Evolutionary conservation across 2,888 invertebrate species (phyloP).

Genomic region (Elmis aenea): DNA sequence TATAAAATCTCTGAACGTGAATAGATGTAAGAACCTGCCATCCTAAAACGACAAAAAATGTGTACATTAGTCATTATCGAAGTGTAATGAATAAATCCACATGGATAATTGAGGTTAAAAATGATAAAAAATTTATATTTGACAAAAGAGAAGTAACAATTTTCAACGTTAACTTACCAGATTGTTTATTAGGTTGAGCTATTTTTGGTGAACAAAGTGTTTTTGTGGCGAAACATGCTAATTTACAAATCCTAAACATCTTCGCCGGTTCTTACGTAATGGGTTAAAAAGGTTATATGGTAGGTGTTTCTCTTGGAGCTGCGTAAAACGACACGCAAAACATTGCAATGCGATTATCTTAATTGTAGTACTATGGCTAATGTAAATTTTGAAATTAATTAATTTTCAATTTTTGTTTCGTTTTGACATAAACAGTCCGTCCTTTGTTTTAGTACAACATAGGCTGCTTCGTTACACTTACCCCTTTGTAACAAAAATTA

Average conservation of each 20-base stretch:
- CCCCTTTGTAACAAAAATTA: too few relatives aligned
- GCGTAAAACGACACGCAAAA: slow-evolving; percentile 1
- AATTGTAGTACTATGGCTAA: slow-evolving; percentile 8
- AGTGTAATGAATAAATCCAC: neutral
- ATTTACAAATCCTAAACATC: slow-evolving; percentile 25
- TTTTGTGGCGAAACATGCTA: slow-evolving; percentile 19
- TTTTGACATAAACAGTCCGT: slow-evolving; percentile 16
- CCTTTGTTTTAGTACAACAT: slow-evolving; percentile 7
- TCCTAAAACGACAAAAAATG: slow-evolving; percentile 10
- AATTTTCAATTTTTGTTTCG: slow-evolving; percentile 17
- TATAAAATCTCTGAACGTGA: slow-evolving; percentile 22
- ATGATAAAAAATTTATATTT: neutral
- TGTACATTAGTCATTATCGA: too few relatives aligned
- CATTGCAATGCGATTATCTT: slow-evolving; percentile 7
- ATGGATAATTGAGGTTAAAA: neutral
- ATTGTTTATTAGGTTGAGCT: slow-evolving; percentile 10
- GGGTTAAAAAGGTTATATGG: neutral
- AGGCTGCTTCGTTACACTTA: neutral
- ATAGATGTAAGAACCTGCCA: slow-evolving; percentile 7
- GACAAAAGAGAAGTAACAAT: neutral
- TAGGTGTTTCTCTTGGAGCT: neutral
- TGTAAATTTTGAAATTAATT: slow-evolving; percentile 16
- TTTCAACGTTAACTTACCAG: slow-evolving; percentile 13
- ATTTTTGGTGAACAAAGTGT: slow-evolving; percentile 13
- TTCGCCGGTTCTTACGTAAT: slow-evolving; percentile 26